Evolutionary conservation across 1,140 invertebrate genomes (phyloP).

Genomic region (Oscheius sp.): DNA sequence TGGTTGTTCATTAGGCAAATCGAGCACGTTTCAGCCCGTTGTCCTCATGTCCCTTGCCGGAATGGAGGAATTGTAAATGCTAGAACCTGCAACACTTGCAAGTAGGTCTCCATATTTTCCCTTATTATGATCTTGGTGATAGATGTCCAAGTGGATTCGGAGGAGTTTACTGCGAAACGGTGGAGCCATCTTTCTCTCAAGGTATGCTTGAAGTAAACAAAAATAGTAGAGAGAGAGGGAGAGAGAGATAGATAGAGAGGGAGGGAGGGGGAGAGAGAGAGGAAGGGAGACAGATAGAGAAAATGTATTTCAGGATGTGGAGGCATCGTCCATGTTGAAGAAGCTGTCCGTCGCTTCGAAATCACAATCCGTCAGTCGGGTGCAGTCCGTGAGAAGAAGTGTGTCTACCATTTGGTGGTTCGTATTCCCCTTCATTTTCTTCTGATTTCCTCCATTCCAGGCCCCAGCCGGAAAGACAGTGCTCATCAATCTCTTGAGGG

Average conservation of each 20-base stretch:
- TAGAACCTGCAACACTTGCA: conserved; percentile 25
- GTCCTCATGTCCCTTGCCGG: conserved; percentile 11
- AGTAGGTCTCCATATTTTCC: not conserved
- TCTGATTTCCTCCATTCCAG: conserved; percentile 12
- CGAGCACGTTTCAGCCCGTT: conserved; percentile 14
- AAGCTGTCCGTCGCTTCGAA: conserved; percentile 20
- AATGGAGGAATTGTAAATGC: conserved; percentile 31
- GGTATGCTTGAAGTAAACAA: not conserved
- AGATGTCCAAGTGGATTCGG: conserved; percentile 32
- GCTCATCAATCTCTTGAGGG: conserved; percentile 11
- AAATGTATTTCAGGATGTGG: conserved; percentile 6
- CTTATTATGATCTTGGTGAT: not conserved
- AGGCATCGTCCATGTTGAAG: conserved; percentile 9
- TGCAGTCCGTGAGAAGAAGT: conserved; percentile 16
- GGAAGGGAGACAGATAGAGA: too few species aligned
- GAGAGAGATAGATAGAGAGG: too few species aligned
- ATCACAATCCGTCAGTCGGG: conserved; percentile 21
- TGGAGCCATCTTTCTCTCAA: not conserved
- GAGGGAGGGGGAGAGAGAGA: too few species aligned
- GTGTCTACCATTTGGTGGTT: conserved; percentile 32
- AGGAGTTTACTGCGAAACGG: conserved; percentile 17
- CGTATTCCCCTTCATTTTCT: not conserved
- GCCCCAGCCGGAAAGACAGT: conserved; percentile 32
- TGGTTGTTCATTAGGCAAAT: not conserved
- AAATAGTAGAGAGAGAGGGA: not conserved